Conservation (phyloP, 2,797 vertebrate species). For the Holocentrus rufus region DNA sequence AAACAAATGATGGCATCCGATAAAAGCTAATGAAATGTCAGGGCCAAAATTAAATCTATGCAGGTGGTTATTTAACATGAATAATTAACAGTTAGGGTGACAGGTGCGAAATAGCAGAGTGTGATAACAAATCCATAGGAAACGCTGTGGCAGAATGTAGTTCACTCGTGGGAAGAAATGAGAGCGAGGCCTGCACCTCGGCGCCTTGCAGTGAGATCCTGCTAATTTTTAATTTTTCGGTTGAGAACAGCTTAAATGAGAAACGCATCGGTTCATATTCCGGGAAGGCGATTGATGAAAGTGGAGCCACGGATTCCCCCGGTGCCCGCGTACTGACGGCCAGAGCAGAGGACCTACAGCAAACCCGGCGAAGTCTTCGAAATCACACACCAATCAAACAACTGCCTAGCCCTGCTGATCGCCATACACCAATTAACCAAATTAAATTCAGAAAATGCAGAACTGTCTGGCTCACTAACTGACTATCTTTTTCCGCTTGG, state of each 20-base stretch:
- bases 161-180: constrained; percentile 16
- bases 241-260: constrained; percentile 42
- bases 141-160: neutral
- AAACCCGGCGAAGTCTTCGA: neutral
- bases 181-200: constrained; percentile 24
- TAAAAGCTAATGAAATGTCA: constrained; percentile 64
- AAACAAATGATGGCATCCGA: constrained; percentile 56
- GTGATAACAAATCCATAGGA: constrained; percentile 53
- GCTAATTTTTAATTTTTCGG: constrained; percentile 60
- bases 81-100: constrained; percentile 62
- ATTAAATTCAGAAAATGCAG: too few species aligned
- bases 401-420: too few species aligned
- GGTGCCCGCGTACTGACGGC: neutral
- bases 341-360: neutral
- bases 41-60: constrained; percentile 41
- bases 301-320: constrained; percentile 7
- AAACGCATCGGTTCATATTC: constrained; percentile 49
- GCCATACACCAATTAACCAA: too few species aligned
- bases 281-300: constrained; percentile 42
- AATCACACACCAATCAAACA: neutral
- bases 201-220: constrained; percentile 34
- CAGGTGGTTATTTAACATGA: constrained; percentile 64
- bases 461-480: neutral
- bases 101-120: constrained; percentile 48
- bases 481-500: constrained; percentile 4